Conservation (phyloP, 2,797 vertebrate genomes). For the Siniperca scherzeri region DNA sequence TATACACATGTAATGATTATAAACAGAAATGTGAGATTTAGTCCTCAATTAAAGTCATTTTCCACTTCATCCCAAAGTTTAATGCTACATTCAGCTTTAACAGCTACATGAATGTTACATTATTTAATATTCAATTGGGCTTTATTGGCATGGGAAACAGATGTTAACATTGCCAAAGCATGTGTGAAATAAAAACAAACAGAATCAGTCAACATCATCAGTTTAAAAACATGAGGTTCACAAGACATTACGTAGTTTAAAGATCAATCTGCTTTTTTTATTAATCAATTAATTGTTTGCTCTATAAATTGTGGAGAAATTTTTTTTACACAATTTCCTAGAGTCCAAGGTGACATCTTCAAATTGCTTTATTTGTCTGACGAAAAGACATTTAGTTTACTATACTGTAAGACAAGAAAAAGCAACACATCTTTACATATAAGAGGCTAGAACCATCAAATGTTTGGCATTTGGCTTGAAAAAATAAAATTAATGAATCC, state of each 20-base stretch:
- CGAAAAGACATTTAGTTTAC: no score
- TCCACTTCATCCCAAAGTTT: not conserved
- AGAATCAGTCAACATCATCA: no score
- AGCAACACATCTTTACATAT: no score
- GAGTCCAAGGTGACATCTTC: not conserved
- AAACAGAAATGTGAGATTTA: constrained; percentile 1
- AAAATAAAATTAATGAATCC: not conserved
- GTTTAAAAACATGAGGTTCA: not conserved
- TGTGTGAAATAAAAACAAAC: no score
- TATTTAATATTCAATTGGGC: no score
- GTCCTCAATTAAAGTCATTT: not conserved
- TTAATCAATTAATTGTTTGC: not conserved
- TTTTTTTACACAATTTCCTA: no score
- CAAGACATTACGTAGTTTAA: not conserved
- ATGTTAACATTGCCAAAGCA: no score
- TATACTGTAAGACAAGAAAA: no score
- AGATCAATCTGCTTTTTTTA: not conserved
- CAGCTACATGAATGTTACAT: not conserved
- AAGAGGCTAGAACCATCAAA: no score
- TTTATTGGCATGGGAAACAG: no score
- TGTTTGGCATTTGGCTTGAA: no score
- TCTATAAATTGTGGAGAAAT: not conserved
- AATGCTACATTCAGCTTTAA: not conserved
- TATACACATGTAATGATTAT: not conserved
- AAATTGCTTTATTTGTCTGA: not conserved